phyloP scores from a whole-genome alignment of 2,113 vertebrate species.

The Protobothrops flavoviridis region DNA sequence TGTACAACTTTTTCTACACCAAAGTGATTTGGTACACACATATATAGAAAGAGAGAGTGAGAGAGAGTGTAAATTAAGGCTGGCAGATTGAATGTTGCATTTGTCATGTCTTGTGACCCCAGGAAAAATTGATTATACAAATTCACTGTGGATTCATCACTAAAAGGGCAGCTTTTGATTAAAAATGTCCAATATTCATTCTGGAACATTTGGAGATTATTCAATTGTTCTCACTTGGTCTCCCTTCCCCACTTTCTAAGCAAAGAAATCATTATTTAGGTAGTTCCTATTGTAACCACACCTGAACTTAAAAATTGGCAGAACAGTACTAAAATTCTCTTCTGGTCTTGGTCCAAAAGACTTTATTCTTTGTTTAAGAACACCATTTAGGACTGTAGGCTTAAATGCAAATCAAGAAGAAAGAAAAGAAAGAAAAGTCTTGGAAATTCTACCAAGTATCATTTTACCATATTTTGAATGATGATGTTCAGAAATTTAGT shows the following conservation, averaged over 20 bases:
- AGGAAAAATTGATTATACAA: neutral
- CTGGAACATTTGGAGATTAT: neutral
- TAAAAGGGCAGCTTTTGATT: slow-evolving; percentile 6
- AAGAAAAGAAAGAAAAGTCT: neutral
- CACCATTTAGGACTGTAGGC: neutral
- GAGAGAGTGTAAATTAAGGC: neutral
- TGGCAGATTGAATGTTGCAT: neutral
- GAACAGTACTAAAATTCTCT: neutral
- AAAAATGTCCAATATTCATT: slow-evolving; percentile 16
- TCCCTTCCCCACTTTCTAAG: neutral
- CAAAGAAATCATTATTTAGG: neutral
- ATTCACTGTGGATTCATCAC: neutral
- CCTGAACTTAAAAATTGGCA: neutral
- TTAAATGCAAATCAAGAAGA: neutral
- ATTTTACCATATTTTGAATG: neutral
- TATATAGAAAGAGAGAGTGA: neutral
- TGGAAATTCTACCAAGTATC: neutral
- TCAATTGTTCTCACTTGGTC: neutral
- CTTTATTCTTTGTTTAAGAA: neutral
- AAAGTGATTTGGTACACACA: neutral
- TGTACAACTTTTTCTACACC: neutral
- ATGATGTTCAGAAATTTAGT: neutral
- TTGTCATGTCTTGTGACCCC: neutral
- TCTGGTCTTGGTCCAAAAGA: neutral
- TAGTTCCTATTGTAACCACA: neutral